Base-by-base conservation (phyloP, 92 coral and sea anemone species). In the Chrysogorgia sp. region DNA sequence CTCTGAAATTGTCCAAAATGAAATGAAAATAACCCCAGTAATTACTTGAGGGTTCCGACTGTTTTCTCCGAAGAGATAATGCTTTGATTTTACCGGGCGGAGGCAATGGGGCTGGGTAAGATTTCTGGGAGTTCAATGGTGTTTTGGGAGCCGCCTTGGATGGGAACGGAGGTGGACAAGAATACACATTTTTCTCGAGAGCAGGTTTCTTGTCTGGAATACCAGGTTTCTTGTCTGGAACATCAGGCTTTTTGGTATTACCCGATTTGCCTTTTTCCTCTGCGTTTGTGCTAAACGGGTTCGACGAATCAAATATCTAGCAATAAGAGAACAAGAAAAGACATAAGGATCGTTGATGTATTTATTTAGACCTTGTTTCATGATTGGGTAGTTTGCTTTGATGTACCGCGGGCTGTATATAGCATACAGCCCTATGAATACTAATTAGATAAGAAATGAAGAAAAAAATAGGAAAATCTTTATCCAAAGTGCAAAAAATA, bases 61-160 rank as follows among this genome's bases (percentile, higher is more conserved):
- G 79, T 30, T 52, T 72, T 15, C 79, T 72, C 23, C 20, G 59
- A 52, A 72, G 65, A 15, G 79, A 72, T 49, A 52, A 52, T 26
- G 58, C 26, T 26, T 72, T 53, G 13, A 56, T 28, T 72, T 65
- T 53, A 15, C 67, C 40, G 24, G 49, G 81, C 6, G 90, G 90
- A 23, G 87, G 90, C 15, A 63, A 33, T 40, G 90, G 90, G 7
- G 90, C 90, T 30, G 86, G 83, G 49, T 86, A 77, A 12, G 83
- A 58, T 49, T 86, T 86, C 0, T 66, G 52, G 29, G 86, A 81
- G 32, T 58, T 55, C 21, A 76, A 62, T 30, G 83, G 83, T 0
- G 83, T 74, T 56, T 68, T 68, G 10, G 57, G 37, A 1, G 82
- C 53, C 7, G 22, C 58, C 47, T 67, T 23, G 10, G 78, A 67